Conservation (phyloP, 2,888 invertebrate genomes). For the Limnephilus lunatus region DNA sequence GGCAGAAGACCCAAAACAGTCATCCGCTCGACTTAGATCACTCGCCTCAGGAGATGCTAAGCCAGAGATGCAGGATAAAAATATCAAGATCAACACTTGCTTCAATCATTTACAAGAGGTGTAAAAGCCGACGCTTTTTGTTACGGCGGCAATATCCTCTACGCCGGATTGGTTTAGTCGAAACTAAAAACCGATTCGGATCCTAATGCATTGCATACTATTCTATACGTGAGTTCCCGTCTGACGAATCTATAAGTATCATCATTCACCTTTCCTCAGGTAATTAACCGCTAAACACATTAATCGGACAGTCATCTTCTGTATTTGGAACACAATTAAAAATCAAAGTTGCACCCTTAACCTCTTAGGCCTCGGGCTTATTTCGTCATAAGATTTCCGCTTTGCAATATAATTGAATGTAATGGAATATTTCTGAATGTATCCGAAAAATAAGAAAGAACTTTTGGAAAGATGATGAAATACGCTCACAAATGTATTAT, state of each 20-base stretch:
- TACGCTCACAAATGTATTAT: no score
- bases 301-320: not conserved
- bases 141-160: not conserved
- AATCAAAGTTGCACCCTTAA: not conserved
- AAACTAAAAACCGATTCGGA: not conserved
- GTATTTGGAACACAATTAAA: not conserved
- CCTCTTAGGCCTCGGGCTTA: no score
- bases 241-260: not conserved
- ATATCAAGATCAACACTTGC: not conserved
- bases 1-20: slow-evolving; percentile 54
- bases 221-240: not conserved
- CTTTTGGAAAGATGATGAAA: no score
- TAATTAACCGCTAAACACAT: not conserved
- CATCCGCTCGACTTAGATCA: slow-evolving; percentile 25
- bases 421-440: no score
- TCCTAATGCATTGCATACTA: not conserved
- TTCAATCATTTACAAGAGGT: not conserved
- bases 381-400: no score
- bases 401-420: no score
- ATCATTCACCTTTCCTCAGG: slow-evolving; percentile 21
- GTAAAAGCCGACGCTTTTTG: not conserved
- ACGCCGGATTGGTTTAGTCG: not conserved
- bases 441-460: no score
- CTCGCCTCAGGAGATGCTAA: not conserved
- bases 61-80: slow-evolving; percentile 22